Base-by-base conservation (phyloP, 1,140 invertebrate species). In the Marisa cornuarietis region DNA sequence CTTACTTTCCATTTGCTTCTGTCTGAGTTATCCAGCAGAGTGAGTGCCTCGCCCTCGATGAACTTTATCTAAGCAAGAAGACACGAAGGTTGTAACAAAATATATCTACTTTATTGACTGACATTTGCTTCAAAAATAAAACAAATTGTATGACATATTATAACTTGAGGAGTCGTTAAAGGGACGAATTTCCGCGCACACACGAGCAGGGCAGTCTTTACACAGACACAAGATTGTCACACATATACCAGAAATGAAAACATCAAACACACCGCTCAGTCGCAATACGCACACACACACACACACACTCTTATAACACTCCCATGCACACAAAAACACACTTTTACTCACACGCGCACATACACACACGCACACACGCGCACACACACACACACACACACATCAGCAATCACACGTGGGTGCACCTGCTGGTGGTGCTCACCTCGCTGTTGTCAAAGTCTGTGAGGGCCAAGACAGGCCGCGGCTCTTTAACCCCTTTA, bases 31-130 rank as follows among this genome's bases (percentile, higher is more conserved):
- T 90, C 84, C 5, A 90, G 4, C 16, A 90, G 73, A 18, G 84
- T 88, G n/a, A 90, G 71, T 14, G 85, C 82, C 58, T 90, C 88
- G 7, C 87, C 88, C 82, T 90, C 87, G 31, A 75, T 78, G 68
- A 90, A 84, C 31, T 86, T 81, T 61, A 90, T 86, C 88, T 90
- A 78, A n/a, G 16, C 71, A 79, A n/a, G 11, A 54, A 63, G 20
- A 11, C 69, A 58, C 9, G 13, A 78, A 52, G 42, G 7, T 54
- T 42, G 9, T n/a, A 42, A 42, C n/a, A 54, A 49, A 58, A 58
- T 14, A 8, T 58, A 11, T 58, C 16, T 58, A 14, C 4, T 58
- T 58, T 58, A 42, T 42, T 42, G 2, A n/a, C n/a, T n/a, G n/a
- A n/a, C 6, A 42, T 42, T 42, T 42, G 6, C n/a, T n/a, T 42